These are phyloP conservation scores for Pterostichus niger DNA, from an alignment of 2,888 invertebrate species.

Conservation along the genomic window DNA sequence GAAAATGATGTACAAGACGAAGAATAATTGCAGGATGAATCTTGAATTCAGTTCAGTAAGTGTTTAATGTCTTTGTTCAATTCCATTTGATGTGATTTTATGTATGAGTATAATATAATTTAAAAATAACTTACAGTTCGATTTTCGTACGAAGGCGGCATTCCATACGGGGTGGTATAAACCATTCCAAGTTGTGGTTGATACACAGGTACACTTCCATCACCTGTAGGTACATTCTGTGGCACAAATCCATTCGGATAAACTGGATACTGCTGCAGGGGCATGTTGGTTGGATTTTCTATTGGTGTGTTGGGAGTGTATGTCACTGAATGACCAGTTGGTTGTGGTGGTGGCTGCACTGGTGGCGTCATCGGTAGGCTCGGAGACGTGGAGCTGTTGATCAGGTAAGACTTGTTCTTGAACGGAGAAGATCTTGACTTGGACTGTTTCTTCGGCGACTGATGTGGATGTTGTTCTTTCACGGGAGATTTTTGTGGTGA, in stretches of 20 bases:
- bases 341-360: conserved; percentile 65
- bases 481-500: conserved; percentile 71
- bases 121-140: conserved; percentile 38
- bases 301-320: conserved; percentile 58
- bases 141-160: conserved; percentile 72
- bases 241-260: conserved; percentile 64
- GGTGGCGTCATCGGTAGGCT: conserved; percentile 75
- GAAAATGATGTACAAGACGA: too few species aligned
- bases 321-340: conserved; percentile 67
- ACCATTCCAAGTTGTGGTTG: conserved; percentile 71
- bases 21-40: too few species aligned
- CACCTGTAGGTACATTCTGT: conserved; percentile 28
- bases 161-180: conserved; percentile 74
- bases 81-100: too few species aligned
- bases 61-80: too few species aligned
- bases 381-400: conserved; percentile 75
- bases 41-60: too few species aligned
- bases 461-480: conserved; percentile 55
- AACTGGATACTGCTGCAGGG: conserved; percentile 69
- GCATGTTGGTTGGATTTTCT: conserved; percentile 68
- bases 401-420: conserved; percentile 71
- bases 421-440: conserved; percentile 70
- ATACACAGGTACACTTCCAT: conserved; percentile 68
- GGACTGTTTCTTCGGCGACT: conserved; percentile 64
- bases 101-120: too few species aligned